Evolutionary conservation across 2,113 vertebrate species (phyloP).

Genomic region (Polypterus senegalus): DNA sequence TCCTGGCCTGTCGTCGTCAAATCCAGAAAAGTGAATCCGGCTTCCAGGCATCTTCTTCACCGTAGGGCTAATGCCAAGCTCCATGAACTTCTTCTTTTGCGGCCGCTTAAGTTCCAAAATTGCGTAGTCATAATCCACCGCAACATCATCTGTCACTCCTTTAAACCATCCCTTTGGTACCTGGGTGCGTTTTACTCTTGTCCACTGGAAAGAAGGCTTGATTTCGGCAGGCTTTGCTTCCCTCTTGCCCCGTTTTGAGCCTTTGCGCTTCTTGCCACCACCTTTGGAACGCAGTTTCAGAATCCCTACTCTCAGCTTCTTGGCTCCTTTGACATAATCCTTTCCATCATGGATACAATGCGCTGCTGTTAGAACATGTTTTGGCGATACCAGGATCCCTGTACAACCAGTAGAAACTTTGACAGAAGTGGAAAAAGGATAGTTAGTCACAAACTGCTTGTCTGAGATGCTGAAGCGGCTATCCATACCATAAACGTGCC

Average conservation of each 20-base stretch:
- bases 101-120: conserved; percentile 79
- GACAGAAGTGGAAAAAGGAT: conserved; percentile 80
- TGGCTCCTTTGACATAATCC: conserved; percentile 72
- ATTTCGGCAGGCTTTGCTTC: conserved; percentile 33
- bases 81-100: conserved; percentile 76
- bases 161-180: conserved; percentile 86
- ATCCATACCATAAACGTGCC: conserved; percentile 83
- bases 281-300: conserved; percentile 58
- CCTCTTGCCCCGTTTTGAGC: conserved; percentile 31
- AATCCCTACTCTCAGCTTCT: conserved; percentile 75
- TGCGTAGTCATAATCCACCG: conserved; percentile 84
- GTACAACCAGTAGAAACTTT: conserved; percentile 92
- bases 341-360: conserved; percentile 83
- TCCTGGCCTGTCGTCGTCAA: conserved; percentile 74
- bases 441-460: conserved; percentile 73
- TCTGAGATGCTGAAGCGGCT: conserved; percentile 87
- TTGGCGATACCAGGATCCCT: conserved; percentile 77
- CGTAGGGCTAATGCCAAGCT: conserved; percentile 73
- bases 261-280: conserved; percentile 29
- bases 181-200: conserved; percentile 77
- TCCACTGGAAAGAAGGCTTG: conserved; percentile 80
- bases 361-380: conserved; percentile 81
- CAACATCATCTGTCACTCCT: conserved; percentile 46
- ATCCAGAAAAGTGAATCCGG: conserved; percentile 91
- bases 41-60: conserved; percentile 72